Evolutionary conservation across 2,113 vertebrate species (phyloP).

Genomic region (Emydocephalus ijimae): DNA sequence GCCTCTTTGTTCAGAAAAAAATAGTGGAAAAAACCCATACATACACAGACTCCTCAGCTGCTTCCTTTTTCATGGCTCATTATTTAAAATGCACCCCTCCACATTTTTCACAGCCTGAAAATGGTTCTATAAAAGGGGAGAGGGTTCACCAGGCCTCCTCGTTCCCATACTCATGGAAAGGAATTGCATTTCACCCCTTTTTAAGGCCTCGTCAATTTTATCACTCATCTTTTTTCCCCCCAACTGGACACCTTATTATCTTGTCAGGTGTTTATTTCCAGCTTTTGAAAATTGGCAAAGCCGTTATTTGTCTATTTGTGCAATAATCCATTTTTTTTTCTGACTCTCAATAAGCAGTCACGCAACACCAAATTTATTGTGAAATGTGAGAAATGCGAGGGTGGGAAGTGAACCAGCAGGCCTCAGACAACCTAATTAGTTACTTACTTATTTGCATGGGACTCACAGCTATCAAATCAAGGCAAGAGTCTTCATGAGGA

Average conservation of each 20-base stretch:
- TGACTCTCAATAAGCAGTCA: conserved; percentile 74
- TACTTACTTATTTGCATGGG: conserved; percentile 72
- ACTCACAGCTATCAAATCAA: conserved; percentile 70
- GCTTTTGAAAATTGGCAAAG: conserved; percentile 66
- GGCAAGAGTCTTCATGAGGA: conserved; percentile 70
- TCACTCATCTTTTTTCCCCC: not conserved
- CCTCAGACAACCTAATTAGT: conserved; percentile 80
- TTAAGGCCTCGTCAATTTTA: not conserved
- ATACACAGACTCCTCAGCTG: not conserved
- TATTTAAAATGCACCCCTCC: not conserved
- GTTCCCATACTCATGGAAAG: not conserved
- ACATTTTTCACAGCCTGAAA: not conserved
- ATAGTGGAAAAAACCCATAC: no score
- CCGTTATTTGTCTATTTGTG: conserved; percentile 71
- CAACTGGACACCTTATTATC: conserved; percentile 28
- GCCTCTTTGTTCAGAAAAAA: not conserved
- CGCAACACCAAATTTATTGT: conserved; percentile 70
- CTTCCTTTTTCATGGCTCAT: not conserved
- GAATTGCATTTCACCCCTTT: conserved; percentile 20
- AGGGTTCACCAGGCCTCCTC: not conserved
- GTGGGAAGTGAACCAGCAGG: conserved; percentile 75
- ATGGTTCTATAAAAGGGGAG: not conserved
- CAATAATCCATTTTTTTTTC: conserved; percentile 70
- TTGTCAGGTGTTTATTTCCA: conserved; percentile 64
- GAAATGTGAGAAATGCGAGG: conserved; percentile 69